These are phyloP conservation scores for Callyntrura guangdongensis DNA, from an alignment of 2,888 invertebrate genomes.

Conservation along the genomic window DNA sequence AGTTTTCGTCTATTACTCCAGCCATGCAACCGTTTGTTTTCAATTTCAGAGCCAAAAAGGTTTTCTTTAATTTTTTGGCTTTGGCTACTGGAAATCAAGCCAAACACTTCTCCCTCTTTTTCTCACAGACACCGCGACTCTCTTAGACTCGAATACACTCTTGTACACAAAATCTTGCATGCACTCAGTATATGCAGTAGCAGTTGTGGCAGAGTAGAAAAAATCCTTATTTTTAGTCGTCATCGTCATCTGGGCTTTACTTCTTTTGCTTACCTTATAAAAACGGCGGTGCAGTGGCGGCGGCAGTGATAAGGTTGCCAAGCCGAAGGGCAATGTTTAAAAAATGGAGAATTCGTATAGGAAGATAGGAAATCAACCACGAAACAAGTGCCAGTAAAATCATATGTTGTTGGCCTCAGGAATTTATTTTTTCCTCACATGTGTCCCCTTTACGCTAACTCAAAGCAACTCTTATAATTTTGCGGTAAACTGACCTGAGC, in stretches of 20 bases:
- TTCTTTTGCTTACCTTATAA: constrained; percentile 77
- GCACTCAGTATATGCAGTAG: constrained; percentile 51
- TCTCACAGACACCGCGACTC: constrained; percentile 72
- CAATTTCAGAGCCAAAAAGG: constrained; percentile 82
- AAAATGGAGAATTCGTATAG: constrained; percentile 70
- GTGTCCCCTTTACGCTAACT: constrained; percentile 77
- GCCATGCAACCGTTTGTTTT: constrained; percentile 82
- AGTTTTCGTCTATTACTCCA: constrained; percentile 71
- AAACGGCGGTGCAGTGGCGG: constrained; percentile 49
- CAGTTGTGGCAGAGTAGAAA: constrained; percentile 18
- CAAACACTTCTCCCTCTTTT: constrained; percentile 80
- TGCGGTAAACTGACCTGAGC: constrained; percentile 80
- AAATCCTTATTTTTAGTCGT: constrained; percentile 57
- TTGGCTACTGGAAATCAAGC: constrained; percentile 81
- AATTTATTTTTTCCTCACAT: constrained; percentile 70
- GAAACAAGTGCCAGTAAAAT: constrained; percentile 81
- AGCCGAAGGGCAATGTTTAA: constrained; percentile 81
- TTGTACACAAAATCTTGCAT: constrained; percentile 56
- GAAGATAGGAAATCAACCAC: constrained; percentile 81
- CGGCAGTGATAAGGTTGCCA: constrained; percentile 78
- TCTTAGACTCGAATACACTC: constrained; percentile 44
- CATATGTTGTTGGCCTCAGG: constrained; percentile 81
- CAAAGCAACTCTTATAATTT: constrained; percentile 72
- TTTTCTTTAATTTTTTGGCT: constrained; percentile 81
- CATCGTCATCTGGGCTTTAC: constrained; percentile 61